These are phyloP conservation scores for Carabus problematicus DNA, from an alignment of 2,888 invertebrate genomes.

Conservation along the genomic window DNA sequence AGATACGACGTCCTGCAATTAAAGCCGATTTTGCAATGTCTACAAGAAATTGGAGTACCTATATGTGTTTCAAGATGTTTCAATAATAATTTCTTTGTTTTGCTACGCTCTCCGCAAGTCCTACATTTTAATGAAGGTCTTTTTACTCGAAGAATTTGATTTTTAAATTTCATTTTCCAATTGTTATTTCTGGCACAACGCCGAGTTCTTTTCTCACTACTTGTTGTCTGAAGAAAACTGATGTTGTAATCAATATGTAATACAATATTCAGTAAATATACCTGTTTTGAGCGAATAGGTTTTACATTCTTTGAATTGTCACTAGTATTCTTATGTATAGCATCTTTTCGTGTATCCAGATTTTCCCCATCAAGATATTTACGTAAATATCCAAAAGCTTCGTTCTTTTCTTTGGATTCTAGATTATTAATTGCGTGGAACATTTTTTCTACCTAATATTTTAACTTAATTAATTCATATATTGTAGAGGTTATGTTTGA, in stretches of 20 bases:
- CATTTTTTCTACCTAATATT: conserved; percentile 45
- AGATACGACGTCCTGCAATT: conserved; percentile 45
- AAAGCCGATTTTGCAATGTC: conserved; percentile 46
- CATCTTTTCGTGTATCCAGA: not conserved
- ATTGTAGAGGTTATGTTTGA: conserved; percentile 23
- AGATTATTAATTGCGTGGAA: conserved; percentile 46
- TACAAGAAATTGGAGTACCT: conserved; percentile 47
- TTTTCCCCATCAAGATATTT: conserved; percentile 39
- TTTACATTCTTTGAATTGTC: too few relatives aligned
- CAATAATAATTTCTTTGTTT: conserved; percentile 45
- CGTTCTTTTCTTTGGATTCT: conserved; percentile 46
- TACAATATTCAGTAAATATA: too few relatives aligned
- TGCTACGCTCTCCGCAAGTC: conserved; percentile 44
- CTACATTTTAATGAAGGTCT: conserved; percentile 44
- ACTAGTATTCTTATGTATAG: too few relatives aligned
- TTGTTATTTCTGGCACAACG: not conserved
- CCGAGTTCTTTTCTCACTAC: not conserved
- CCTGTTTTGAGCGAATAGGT: too few relatives aligned
- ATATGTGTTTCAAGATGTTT: conserved; percentile 48
- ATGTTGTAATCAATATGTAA: too few relatives aligned
- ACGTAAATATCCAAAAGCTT: conserved; percentile 46
- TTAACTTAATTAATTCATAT: not conserved
- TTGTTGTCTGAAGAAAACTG: too few relatives aligned
- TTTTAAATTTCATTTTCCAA: conserved; percentile 5
- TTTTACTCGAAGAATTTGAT: conserved; percentile 15